Conservation (phyloP, 2,797 vertebrate genomes). For the Pelodytes ibericus region DNA sequence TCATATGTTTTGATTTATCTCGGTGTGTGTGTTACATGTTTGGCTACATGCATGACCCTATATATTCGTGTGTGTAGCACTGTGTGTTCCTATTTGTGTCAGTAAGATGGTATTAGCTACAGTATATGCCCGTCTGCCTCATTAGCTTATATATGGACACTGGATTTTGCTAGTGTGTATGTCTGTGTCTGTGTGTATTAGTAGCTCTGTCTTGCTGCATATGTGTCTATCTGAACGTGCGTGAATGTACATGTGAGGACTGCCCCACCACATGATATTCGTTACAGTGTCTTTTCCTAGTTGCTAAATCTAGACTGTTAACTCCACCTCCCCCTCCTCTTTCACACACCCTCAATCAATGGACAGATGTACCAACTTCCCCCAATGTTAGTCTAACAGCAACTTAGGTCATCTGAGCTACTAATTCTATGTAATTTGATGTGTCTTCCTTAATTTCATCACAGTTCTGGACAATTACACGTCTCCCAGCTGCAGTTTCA, state of each 20-base stretch:
- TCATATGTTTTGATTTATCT: too few species aligned
- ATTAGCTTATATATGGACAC: not conserved
- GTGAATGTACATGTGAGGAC: not conserved
- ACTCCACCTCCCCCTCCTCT: not conserved
- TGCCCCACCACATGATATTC: not conserved
- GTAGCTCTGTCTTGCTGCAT: not conserved
- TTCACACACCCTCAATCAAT: not conserved
- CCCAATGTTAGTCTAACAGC: not conserved
- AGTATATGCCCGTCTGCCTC: too few species aligned
- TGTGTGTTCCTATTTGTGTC: too few species aligned
- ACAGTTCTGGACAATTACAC: not conserved
- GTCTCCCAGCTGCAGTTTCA: not conserved
- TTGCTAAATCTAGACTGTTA: not conserved
- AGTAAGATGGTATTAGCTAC: too few species aligned
- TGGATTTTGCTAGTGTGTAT: not conserved
- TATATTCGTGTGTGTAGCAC: too few species aligned
- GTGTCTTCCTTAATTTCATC: not conserved
- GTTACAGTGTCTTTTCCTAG: constrained; percentile 9
- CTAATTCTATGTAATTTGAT: not conserved
- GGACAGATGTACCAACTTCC: not conserved
- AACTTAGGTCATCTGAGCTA: not conserved
- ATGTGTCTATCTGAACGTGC: not conserved
- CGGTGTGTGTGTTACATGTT: too few species aligned
- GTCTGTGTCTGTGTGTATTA: constrained; percentile 4
- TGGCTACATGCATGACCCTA: too few species aligned